phyloP scores from a whole-genome alignment of 1,140 invertebrate species.

The Babylonia areolata region DNA sequence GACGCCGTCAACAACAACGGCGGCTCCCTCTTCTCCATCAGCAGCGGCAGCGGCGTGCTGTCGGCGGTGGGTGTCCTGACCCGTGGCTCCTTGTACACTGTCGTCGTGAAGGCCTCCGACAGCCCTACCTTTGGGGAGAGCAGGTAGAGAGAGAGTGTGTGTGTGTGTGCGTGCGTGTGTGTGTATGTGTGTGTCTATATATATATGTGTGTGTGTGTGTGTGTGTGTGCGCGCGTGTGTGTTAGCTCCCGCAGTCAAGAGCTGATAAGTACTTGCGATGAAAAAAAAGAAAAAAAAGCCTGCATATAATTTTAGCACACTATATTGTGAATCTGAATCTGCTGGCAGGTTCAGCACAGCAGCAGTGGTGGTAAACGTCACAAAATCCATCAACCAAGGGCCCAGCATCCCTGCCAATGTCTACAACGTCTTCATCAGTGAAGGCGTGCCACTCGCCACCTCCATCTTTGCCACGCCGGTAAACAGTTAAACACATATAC shows the following conservation, averaged over 20 bases:
- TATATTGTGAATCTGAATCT: too few relatives aligned
- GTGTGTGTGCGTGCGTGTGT: background rate
- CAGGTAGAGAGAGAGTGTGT: slow-evolving; percentile 31
- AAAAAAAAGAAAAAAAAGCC: too few relatives aligned
- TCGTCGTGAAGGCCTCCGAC: slow-evolving; percentile 55
- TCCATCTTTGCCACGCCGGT: slow-evolving; percentile 55
- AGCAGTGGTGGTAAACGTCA: slow-evolving; percentile 54
- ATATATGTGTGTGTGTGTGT: background rate
- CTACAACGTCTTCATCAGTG: slow-evolving; percentile 56
- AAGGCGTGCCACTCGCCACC: slow-evolving; percentile 50
- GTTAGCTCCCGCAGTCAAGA: background rate
- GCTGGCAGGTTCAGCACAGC: slow-evolving; percentile 30
- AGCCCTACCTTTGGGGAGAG: slow-evolving; percentile 23
- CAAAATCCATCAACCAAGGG: slow-evolving; percentile 41
- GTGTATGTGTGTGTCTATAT: too few relatives aligned
- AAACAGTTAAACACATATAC: slow-evolving; percentile 29
- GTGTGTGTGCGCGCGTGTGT: background rate
- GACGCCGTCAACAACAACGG: slow-evolving; percentile 49
- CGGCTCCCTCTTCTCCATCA: slow-evolving; percentile 45
- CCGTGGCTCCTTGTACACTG: slow-evolving; percentile 46
- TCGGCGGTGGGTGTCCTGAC: slow-evolving; percentile 43
- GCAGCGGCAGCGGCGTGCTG: slow-evolving; percentile 22
- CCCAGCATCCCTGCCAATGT: slow-evolving; percentile 49
- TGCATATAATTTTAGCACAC: too few relatives aligned
- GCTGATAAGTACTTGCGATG: too few relatives aligned